Evolutionary conservation across 2,797 vertebrate genomes (phyloP).

Genomic region (Etheostoma perlongum): DNA sequence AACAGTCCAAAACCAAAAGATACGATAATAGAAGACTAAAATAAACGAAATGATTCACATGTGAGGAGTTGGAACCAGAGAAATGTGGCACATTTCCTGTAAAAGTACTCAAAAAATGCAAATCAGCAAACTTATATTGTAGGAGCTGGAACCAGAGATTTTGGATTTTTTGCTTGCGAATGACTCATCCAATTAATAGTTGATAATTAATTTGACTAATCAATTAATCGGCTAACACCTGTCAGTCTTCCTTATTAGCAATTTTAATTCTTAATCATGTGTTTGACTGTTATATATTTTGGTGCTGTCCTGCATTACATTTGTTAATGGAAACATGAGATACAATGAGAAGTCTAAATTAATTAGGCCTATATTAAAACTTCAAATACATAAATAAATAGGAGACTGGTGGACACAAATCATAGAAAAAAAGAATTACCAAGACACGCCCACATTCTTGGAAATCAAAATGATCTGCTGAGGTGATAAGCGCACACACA

Average conservation of each 20-base stretch:
- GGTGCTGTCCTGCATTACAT: neutral
- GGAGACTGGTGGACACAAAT: neutral
- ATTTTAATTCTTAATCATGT: neutral
- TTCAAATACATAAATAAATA: neutral
- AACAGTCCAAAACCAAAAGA: neutral
- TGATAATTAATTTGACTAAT: neutral
- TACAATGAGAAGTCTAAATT: neutral
- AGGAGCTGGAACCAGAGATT: neutral
- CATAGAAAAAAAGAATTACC: neutral
- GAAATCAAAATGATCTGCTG: neutral
- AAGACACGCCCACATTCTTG: neutral
- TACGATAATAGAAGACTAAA: neutral
- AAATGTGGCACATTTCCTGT: too few relatives aligned
- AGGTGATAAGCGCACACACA: neutral
- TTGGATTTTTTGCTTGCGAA: neutral
- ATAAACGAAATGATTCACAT: neutral
- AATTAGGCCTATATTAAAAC: neutral
- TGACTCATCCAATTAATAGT: neutral
- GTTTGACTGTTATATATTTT: neutral
- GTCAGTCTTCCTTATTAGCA: neutral
- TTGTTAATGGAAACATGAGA: neutral
- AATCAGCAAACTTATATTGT: neutral
- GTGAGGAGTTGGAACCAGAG: neutral
- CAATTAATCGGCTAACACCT: neutral
- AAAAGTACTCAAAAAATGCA: neutral